Percentiles rank a stretch among this genome's conserved stretches.
Evolutionary conservation across 2,797 vertebrate genomes (phyloP).

Genomic region (Falco columbarius): DNA sequence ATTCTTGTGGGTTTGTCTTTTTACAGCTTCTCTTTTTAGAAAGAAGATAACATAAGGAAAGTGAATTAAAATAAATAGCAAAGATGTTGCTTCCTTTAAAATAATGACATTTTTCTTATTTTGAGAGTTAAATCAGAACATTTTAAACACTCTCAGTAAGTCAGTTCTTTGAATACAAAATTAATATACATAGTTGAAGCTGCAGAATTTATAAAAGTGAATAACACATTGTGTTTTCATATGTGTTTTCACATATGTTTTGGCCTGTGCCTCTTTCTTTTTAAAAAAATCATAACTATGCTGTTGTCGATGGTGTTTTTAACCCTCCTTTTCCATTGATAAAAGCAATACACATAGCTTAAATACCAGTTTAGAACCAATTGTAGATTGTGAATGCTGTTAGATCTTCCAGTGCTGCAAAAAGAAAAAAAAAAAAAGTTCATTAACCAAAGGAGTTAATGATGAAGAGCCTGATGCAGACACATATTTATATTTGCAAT

Average conservation of each 20-base stretch:
- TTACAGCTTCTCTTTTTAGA: slow-evolving; percentile 1
- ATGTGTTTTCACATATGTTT: background rate
- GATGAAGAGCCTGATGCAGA: background rate
- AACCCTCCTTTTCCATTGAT: background rate
- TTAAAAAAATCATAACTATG: background rate
- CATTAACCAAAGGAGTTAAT: background rate
- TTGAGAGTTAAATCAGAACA: background rate
- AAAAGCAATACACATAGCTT: background rate
- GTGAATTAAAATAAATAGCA: slow-evolving; percentile 20
- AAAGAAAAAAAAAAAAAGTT: background rate
- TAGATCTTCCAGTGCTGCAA: background rate
- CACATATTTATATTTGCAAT: background rate
- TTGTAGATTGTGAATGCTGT: background rate
- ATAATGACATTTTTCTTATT: background rate
- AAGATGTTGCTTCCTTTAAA: background rate
- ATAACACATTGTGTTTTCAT: background rate
- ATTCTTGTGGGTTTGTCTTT: slow-evolving; percentile 12
- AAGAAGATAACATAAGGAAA: slow-evolving; percentile 1
- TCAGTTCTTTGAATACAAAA: background rate
- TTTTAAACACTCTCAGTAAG: background rate
- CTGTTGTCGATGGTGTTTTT: background rate
- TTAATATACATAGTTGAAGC: background rate
- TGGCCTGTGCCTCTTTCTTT: background rate
- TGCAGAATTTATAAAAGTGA: background rate
- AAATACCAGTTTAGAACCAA: background rate